Evolutionary conservation across 2,113 vertebrate genomes (phyloP).

Genomic region (Hystrix brachyura): DNA sequence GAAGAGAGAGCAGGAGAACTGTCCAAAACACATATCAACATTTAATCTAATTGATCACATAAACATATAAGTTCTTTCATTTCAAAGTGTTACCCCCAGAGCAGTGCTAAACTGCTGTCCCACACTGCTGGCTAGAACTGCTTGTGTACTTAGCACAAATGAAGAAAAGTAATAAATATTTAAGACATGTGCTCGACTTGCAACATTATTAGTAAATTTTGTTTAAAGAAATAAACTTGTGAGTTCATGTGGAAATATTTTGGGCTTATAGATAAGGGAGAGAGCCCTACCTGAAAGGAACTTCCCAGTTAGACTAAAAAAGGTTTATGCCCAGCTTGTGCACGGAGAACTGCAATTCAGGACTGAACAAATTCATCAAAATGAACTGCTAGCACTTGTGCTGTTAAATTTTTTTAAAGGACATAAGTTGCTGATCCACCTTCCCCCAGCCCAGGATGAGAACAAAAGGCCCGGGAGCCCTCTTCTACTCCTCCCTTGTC

Average conservation of each 20-base stretch:
- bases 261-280: background rate
- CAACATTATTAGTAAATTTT: background rate
- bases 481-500: background rate
- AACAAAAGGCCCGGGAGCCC: background rate
- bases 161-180: constrained; percentile 19
- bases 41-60: constrained; percentile 62
- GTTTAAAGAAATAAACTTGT: background rate
- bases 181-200: background rate
- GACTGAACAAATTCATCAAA: background rate
- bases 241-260: background rate
- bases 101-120: background rate
- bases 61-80: background rate
- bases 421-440: background rate
- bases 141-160: background rate
- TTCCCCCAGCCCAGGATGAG: background rate
- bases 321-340: background rate
- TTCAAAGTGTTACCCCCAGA: background rate
- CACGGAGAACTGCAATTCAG: background rate
- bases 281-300: background rate
- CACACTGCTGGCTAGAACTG: background rate
- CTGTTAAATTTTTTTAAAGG: background rate
- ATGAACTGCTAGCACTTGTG: background rate
- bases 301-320: background rate
- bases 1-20: background rate
- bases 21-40: constrained; percentile 24